phyloP scores from a whole-genome alignment of 2,888 invertebrate genomes.

The Hedya salicella region DNA sequence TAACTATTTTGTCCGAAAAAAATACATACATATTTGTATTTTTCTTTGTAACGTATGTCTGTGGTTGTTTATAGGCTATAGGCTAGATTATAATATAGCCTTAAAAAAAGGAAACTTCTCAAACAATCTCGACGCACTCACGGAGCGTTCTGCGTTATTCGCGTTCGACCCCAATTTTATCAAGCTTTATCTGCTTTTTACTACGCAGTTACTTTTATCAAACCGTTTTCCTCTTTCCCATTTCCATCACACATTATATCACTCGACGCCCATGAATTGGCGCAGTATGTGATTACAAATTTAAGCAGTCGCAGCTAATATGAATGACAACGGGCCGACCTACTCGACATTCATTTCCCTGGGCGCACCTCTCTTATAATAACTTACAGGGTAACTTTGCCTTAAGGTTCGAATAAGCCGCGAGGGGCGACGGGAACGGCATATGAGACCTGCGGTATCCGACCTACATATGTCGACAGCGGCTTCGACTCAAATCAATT shows the following conservation, averaged over 20 bases:
- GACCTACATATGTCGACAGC: slow-evolving; percentile 37
- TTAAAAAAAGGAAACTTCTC: background rate
- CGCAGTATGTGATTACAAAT: slow-evolving; percentile 79
- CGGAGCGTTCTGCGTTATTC: slow-evolving; percentile 55
- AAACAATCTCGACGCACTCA: slow-evolving; percentile 39
- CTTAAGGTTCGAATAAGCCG: slow-evolving; percentile 69
- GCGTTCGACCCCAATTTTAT: slow-evolving; percentile 60
- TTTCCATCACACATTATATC: slow-evolving; percentile 61
- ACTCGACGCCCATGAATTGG: slow-evolving; percentile 70
- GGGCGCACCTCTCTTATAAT: slow-evolving; percentile 84
- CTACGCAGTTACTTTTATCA: slow-evolving; percentile 47
- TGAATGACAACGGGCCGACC: slow-evolving; percentile 83
- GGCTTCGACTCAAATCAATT: slow-evolving; percentile 38
- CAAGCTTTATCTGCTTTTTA: slow-evolving; percentile 60
- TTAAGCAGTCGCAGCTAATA: slow-evolving; percentile 83
- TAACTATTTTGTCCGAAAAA: slow-evolving; percentile 5
- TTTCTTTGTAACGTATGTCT: background rate
- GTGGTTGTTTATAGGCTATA: no score
- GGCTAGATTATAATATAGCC: background rate
- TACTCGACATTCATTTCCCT: slow-evolving; percentile 84
- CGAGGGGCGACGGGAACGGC: slow-evolving; percentile 55
- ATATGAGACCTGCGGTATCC: slow-evolving; percentile 44
- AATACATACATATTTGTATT: no score
- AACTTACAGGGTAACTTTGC: slow-evolving; percentile 80
- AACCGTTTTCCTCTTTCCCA: slow-evolving; percentile 57